phyloP scores from a whole-genome alignment of 2,888 invertebrate species.

The Dryomyza anilis region DNA sequence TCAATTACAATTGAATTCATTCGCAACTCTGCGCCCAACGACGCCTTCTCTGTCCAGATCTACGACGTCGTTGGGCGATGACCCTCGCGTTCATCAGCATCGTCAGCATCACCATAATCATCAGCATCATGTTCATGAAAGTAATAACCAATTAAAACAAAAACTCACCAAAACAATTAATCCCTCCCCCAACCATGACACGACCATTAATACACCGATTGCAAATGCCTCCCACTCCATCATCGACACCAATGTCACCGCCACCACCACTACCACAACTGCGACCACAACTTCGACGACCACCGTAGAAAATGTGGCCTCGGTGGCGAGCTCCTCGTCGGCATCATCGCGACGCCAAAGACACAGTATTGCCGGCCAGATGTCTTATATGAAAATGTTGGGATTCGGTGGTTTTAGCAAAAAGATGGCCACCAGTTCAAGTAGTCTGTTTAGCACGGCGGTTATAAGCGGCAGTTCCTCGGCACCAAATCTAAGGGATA shows the following conservation, averaged over 20 bases:
- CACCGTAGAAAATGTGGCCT: slow-evolving; percentile 53
- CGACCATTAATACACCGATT: slow-evolving; percentile 24
- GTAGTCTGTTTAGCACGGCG: slow-evolving; percentile 92
- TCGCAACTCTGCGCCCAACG: neutral
- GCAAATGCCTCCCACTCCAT: slow-evolving; percentile 26
- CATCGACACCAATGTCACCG: slow-evolving; percentile 28
- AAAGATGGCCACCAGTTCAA: slow-evolving; percentile 72
- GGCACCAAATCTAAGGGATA: slow-evolving; percentile 86
- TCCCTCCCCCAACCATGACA: slow-evolving; percentile 13
- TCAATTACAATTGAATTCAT: slow-evolving; percentile 16
- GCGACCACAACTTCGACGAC: slow-evolving; percentile 50
- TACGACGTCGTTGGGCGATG: neutral
- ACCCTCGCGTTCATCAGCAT: neutral
- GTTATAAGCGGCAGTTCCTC: slow-evolving; percentile 94
- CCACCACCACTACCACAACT: slow-evolving; percentile 35
- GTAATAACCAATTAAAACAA: slow-evolving; percentile 37
- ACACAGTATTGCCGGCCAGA: slow-evolving; percentile 95
- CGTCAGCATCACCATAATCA: slow-evolving; percentile 20
- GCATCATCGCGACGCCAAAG: slow-evolving; percentile 79
- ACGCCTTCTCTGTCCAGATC: slow-evolving; percentile 11
- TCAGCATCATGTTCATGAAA: slow-evolving; percentile 8
- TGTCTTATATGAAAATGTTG: slow-evolving; percentile 91
- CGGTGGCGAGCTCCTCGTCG: slow-evolving; percentile 57
- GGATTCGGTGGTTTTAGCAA: slow-evolving; percentile 74
- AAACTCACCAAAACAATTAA: slow-evolving; percentile 30